Evolutionary conservation across 2,113 vertebrate species (phyloP).

Genomic region (Muntiacus reevesi): DNA sequence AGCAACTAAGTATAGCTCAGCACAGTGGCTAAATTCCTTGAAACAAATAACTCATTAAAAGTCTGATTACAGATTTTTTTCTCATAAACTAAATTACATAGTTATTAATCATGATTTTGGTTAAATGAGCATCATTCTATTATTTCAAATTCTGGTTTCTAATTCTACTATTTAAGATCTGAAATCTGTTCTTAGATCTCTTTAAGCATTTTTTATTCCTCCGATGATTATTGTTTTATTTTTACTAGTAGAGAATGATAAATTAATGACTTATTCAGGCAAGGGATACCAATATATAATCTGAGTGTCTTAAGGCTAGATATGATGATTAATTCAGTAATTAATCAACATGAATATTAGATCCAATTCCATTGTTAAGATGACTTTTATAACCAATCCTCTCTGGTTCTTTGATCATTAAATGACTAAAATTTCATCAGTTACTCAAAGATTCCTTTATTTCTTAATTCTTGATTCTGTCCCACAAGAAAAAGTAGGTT

Average conservation of each 20-base stretch:
- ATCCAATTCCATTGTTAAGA: neutral
- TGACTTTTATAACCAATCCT: neutral
- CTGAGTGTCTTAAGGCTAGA: neutral
- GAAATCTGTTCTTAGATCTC: neutral
- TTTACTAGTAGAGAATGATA: neutral
- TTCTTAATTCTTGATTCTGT: neutral
- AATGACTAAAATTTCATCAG: neutral
- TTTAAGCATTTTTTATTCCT: neutral
- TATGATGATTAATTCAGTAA: neutral
- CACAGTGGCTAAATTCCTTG: neutral
- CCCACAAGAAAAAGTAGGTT: neutral
- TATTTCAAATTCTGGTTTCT: neutral
- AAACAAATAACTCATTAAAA: neutral
- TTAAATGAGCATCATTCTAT: neutral
- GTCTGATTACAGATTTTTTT: neutral
- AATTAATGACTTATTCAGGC: neutral
- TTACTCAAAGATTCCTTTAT: neutral
- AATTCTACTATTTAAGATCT: neutral
- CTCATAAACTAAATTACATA: neutral
- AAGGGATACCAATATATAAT: neutral
- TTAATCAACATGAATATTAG: neutral
- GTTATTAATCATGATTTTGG: neutral
- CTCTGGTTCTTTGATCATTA: neutral
- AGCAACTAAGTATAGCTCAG: neutral
- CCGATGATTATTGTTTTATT: neutral